Base-by-base conservation (phyloP, 2,797 vertebrate genomes). In the Dallia pectoralis region DNA sequence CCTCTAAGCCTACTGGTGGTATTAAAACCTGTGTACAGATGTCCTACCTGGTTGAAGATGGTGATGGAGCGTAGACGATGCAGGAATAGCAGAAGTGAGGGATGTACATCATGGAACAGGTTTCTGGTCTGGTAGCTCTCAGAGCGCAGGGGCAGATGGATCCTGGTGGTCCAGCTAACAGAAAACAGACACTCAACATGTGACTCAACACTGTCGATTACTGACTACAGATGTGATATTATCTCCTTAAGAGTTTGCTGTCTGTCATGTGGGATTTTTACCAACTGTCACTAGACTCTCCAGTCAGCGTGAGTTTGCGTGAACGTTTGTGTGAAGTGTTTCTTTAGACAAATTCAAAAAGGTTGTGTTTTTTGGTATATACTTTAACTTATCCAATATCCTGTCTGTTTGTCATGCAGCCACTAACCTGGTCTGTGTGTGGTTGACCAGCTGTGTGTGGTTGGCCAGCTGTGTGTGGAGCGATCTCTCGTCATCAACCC, bases 61-160 rank as follows among this genome's bases (percentile, higher is more conserved):
- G 80, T 86, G 80, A 95, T 92, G 67, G 90, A 93, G 67, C 93
- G 93, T 49, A 95, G 88, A 63, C 94, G 91, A 81, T 95, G 94
- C 67, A 95, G 90, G 67, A 95, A 95, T 74, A 95, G 92, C 51
- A 95, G 91, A 71, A 95, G 85, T 4, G 94, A 95, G 0, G 94
- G 92, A 79, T 94, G 93, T 2, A 95, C 88, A 9, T 94, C 94
- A 18, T 93, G 93, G 79, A 95, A 95, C 69, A 95, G 87, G 86
- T 94, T 94, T 74, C 87, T 92, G 62, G 92, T 94, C 83, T 94
- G 93, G 75, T 90, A 90, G 84, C 83, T 92, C 81, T 93, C 92
- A 0, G 92, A 85, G 44, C 92, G 92, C 61, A 95, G 87, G 19
- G 93, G 94, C 22, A 95, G 91, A 79, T 84, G 83, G 83, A 94